Evolutionary conservation across 2,797 vertebrate genomes (phyloP), one percentile per base, ranked within the genome.

Genomic region (Parotocinclus haroldoi): DNA sequence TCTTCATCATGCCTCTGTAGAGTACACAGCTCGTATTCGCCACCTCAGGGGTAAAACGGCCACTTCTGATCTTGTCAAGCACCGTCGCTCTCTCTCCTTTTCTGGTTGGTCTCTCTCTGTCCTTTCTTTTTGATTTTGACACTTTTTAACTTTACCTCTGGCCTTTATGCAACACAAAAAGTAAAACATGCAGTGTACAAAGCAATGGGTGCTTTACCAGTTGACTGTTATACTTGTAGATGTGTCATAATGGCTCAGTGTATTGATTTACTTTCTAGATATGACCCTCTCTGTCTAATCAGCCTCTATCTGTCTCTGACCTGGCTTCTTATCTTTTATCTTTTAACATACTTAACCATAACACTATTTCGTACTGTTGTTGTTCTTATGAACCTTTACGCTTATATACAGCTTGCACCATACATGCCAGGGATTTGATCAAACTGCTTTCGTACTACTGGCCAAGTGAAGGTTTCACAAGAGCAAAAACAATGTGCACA

Each of bases 1-100:
- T 62, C 79, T 77, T 72, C 42, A 57, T 69, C 61, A 78, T 71
- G 76, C 67, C 65, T 78, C 80, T 74, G 82, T 83, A 77, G 90
- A 89, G 68, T 91, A 85, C 81, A 88, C 80, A n/a, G 89, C 90
- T 75, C 87, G 87, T 59, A 83, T 83, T 80, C 83, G 80, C 76
- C 79, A 79, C 71, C 78, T 86, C 81, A 80, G 72, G 75, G 82
- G 82, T 66, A 83, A 78, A 79, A 84, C 83, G 76, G 83, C 74
- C 52, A 76, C 80, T 63, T 78, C 85, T 79, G 83, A 87, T 80
- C 85, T 82, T 78, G 84, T 85, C 62, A 82, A 81, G 66, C 83
- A 49, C 9, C 82, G 79, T 61, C 81, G 81, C 59, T 87, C 84
- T 84, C 80, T 79, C 78, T 89, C 86, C 69, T 81, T 86, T 68